Evolutionary conservation across 1,140 invertebrate species (phyloP), one percentile per base, ranked within the genome.

Genomic region (Kradibia gibbosae): DNA sequence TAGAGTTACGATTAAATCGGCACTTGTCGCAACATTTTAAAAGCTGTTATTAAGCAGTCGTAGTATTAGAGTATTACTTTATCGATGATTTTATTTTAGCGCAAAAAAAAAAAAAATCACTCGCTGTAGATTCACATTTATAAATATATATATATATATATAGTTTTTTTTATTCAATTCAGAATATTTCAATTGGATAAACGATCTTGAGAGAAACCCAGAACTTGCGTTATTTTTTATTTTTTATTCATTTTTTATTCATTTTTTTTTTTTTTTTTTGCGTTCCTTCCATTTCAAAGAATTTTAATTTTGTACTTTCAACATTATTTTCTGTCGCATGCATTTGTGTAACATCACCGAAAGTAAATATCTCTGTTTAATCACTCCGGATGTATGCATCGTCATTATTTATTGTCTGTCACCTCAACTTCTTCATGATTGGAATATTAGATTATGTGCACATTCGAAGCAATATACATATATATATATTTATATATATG

Each of bases 381-480:
- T 86, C 82, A 85, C 84, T 81, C 84, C 87, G 85, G 84, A 88
- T 85, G 83, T 87, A 83, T 88, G 83, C 86, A 85, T 86, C 86
- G 76, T 85, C 60, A 84, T 86, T 85, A 84, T 88, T 82, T 83
- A 84, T 86, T 87, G 86, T 82, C 84, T 86, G 86, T 80, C 65
- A 85, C 28, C 50, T 65, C 57, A 81, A 83, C 72, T 60, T 17
- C 55, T 67, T 15, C 42, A 65, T 55, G 60, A 71, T 34, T 55
- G 48, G 31, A 71, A 70, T n/a, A 22, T 22, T 71, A 31, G 25
- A 60, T 25, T 53, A 31, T 62, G 28, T 71, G 39, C 39, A 17
- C 13, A 53, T 36, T 53, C 13, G 22, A 39, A 57, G 20, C 42
- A 67, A 39, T 28, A 73, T 60, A 39, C 39, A 65, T n/a, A n/a